Base-by-base conservation (phyloP, 2,888 invertebrate species). In the Harpagoxenus sublaevis region DNA sequence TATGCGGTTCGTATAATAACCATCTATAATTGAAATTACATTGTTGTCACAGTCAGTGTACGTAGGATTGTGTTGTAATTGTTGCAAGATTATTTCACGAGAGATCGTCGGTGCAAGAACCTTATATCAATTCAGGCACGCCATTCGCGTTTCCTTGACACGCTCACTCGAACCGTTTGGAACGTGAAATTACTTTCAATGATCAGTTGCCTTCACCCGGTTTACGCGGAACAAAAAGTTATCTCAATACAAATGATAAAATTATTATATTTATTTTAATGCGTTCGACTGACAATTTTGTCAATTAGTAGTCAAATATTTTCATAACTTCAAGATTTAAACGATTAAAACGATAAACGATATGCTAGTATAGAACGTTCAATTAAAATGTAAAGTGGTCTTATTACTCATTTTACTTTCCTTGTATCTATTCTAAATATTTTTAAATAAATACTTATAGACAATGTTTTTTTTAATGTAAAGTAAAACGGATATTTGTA, bases 141-240 rank as follows among this genome's bases (percentile, higher is more conserved):
- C 23, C n/a, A 45, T 39, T 84, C 65, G 39, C 62, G 70, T 86
- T 86, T 88, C 85, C 89, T 89, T 86, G 87, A 75, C 86, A 84
- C 77, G 89, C 63, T 81, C 74, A 63, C 62, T 73, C 55, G 12
- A 71, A 57, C 85, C 89, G 91, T 88, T 73, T 28, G n/a, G 78
- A 57, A 90, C 90, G 91, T 90, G 91, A 91, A 91, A 88, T 90
- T 88, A 91, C 81, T 91, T 86, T 81, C 87, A 91, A 91, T 86
- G 83, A 89, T 86, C 68, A 75, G 31, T 84, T 68, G 75, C 90
- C 91, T 90, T 90, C 88, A 89, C 87, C 88, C 82, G 85, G 65
- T 91, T 91, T 89, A 73, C 77, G 35, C 66, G 55, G 9, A 28
- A 77, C 79, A 84, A 84, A 82, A 88, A 85, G 79, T 70, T 85